These are phyloP conservation scores for Platycnemis pennipes DNA, from an alignment of 2,888 invertebrate genomes.

Conservation along the genomic window DNA sequence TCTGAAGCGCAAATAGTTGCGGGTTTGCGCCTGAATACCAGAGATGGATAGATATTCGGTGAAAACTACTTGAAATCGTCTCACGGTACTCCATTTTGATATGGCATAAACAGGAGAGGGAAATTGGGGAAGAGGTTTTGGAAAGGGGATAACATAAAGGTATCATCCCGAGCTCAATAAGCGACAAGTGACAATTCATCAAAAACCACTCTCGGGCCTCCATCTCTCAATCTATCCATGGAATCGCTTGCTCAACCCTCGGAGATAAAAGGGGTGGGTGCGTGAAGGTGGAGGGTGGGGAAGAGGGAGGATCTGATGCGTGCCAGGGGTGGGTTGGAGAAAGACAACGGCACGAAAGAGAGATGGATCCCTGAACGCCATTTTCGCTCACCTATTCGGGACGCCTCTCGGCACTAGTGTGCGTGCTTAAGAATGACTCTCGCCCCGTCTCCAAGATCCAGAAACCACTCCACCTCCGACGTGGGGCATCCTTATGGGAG, in stretches of 20 bases:
- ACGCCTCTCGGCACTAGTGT: neutral
- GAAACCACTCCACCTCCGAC: neutral
- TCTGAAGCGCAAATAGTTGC: no score
- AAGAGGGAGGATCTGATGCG: no score
- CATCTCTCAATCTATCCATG: neutral
- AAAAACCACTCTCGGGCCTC: constrained; percentile 27
- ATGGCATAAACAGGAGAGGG: neutral
- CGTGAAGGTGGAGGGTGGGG: neutral
- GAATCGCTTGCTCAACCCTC: neutral
- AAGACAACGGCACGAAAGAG: neutral
- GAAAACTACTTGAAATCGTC: no score
- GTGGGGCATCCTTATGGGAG: neutral
- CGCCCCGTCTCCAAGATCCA: neutral
- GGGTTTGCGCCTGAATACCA: no score
- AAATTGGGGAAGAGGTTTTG: neutral
- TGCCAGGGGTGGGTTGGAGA: no score
- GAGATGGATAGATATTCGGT: no score
- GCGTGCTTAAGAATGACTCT: neutral
- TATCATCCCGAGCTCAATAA: neutral
- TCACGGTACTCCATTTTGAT: no score
- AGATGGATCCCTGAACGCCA: constrained; percentile 11
- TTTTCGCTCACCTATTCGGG: constrained; percentile 16
- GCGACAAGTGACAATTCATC: constrained; percentile 56
- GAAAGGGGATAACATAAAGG: neutral
- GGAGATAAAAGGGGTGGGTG: neutral